These are phyloP conservation scores for Aspidiotus destructor DNA, from an alignment of 2,888 invertebrate species.

Conservation along the genomic window DNA sequence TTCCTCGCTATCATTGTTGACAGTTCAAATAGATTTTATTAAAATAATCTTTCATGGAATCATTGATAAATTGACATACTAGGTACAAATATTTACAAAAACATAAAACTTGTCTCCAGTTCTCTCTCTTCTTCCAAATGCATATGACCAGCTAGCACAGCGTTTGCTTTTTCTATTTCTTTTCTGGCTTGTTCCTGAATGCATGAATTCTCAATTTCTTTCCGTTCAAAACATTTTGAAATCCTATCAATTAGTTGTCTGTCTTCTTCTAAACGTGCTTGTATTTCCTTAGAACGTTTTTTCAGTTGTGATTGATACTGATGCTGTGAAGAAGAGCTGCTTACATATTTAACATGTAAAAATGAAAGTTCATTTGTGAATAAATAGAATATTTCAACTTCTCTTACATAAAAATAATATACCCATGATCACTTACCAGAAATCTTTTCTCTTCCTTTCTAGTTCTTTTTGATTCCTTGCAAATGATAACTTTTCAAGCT, in stretches of 20 bases:
- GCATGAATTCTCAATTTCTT: conserved; percentile 1
- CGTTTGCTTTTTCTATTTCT: conserved; percentile 32
- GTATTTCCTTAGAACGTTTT: conserved; percentile 25
- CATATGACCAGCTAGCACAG: conserved; percentile 17
- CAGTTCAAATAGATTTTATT: not conserved
- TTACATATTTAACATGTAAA: no score
- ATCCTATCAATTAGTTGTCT: conserved; percentile 18
- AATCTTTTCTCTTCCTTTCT: conserved; percentile 15
- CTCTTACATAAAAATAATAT: not conserved
- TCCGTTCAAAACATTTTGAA: conserved; percentile 13
- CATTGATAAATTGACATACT: not conserved
- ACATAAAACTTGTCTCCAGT: conserved; percentile 30
- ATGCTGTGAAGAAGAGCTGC: conserved; percentile 28
- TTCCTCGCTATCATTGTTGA: conserved; percentile 28
- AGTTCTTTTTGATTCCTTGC: conserved; percentile 20
- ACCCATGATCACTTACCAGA: conserved; percentile 7
- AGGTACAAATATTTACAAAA: conserved; percentile 20
- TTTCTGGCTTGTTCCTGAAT: conserved; percentile 22
- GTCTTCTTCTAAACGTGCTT: conserved; percentile 29
- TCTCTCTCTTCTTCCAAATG: conserved; percentile 25
- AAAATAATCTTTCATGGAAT: conserved; percentile 3
- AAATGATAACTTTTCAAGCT: conserved; percentile 19
- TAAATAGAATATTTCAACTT: not conserved
- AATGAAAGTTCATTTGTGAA: not conserved
- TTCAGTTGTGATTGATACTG: conserved; percentile 31